Evolutionary conservation across 2,113 vertebrate genomes (phyloP).

Genomic region (Gyps fulvus): DNA sequence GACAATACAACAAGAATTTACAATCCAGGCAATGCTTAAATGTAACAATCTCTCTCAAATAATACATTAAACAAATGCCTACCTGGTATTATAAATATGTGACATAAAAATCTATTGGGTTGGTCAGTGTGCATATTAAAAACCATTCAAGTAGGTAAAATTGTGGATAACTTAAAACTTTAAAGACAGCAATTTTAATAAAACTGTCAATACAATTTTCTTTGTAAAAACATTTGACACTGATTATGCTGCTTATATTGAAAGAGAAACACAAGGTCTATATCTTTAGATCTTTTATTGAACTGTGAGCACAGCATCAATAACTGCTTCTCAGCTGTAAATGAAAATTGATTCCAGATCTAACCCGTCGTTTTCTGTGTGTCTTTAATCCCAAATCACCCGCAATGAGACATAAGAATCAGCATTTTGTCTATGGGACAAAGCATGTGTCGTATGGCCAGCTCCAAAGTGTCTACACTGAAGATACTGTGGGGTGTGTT

Average conservation of each 20-base stretch:
- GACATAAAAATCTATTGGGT: conserved; percentile 37
- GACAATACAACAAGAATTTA: background rate
- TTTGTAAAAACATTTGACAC: conserved; percentile 75
- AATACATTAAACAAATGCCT: conserved; percentile 48
- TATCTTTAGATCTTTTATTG: conserved; percentile 77
- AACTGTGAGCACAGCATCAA: conserved; percentile 73
- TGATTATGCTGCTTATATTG: conserved; percentile 73
- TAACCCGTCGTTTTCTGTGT: conserved; percentile 66
- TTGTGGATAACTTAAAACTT: conserved; percentile 68
- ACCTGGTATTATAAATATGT: conserved; percentile 38
- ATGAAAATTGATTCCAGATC: conserved; percentile 81
- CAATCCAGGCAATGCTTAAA: background rate
- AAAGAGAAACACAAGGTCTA: conserved; percentile 69
- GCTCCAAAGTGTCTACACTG: background rate
- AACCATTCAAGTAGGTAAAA: conserved; percentile 62
- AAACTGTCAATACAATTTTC: conserved; percentile 71
- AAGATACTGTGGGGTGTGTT: background rate
- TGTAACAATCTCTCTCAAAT: background rate
- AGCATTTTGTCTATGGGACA: background rate
- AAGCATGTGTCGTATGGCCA: background rate
- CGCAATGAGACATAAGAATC: conserved; percentile 23
- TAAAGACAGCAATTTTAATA: conserved; percentile 76
- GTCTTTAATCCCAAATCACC: conserved; percentile 62
- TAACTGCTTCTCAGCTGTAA: conserved; percentile 76
- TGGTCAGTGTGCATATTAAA: conserved; percentile 52